Evolutionary conservation across 1,140 invertebrate genomes (phyloP), one percentile per base, ranked within the genome.

Genomic region (Drosophila ironensis): DNA sequence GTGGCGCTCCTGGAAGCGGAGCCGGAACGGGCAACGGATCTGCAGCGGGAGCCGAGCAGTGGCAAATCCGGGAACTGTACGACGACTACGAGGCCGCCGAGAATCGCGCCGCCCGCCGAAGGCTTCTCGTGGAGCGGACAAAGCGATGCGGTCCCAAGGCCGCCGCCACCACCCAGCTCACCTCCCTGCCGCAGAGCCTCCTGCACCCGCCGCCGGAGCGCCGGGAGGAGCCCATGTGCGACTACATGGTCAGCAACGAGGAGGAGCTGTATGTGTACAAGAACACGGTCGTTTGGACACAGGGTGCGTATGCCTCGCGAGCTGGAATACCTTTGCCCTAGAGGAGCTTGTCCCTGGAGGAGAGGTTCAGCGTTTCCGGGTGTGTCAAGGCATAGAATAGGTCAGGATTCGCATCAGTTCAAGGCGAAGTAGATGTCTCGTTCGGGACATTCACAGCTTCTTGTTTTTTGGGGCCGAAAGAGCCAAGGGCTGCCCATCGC

Each of bases 221-320:
- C 1, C 66, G 66, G 1, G 72, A 75, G 14, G 74, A 78, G 24
- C 80, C 86, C 14, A 87, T 89, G 75, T 86, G 70, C 35, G 88
- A 89, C 37, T 89, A 86, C 20, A 69, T 88, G 38, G 72, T 90
- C 0, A 90, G 89, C 61, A 89, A 89, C 73, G 97, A 98, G 91
- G 96, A 98, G 91, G 97, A 98, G 90, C 91, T 98, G 9, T 98
- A 97, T 91, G 93, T 97, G 7, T 95, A 93, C 68, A 96, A 94
- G 4, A 93, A 95, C 82, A 95, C 95, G 14, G 96, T 95, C 12
- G 93, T 98, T 16, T 97, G 96, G 93, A 93, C 93, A 2, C 66
- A 78, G 52, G 90, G 33, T 37, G 14, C n/a, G 30, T 33, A 11
- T 33, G n/a, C n/a, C n/a, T n/a, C n/a, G n/a, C n/a, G n/a, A n/a